These are phyloP conservation scores for Oceanodroma leucorhoa DNA, from an alignment of 2,797 vertebrate genomes.

Conservation along the genomic window DNA sequence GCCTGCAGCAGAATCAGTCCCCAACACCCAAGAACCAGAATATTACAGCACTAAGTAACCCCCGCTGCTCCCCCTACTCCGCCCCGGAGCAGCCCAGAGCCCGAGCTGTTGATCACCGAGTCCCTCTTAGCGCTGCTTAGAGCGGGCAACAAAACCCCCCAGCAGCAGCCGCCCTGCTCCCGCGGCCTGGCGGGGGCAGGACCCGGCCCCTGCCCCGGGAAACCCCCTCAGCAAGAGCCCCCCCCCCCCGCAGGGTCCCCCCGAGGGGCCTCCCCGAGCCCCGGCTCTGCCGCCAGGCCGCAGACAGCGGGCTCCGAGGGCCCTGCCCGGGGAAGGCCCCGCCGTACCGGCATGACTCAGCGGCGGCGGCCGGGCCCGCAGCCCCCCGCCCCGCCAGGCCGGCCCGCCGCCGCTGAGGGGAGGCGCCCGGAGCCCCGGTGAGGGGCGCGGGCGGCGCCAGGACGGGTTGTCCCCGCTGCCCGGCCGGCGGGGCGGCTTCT, in stretches of 20 bases:
- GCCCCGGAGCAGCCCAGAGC: background rate
- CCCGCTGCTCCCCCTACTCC: background rate
- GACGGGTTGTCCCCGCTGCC: no score
- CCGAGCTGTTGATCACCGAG: fast-evolving
- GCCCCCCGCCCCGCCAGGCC: background rate
- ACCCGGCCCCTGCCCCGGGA: no score
- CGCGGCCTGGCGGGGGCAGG: background rate
- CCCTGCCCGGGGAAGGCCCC: background rate
- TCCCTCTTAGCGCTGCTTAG: fast-evolving
- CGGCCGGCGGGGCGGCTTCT: no score
- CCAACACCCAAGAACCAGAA: fast-evolving
- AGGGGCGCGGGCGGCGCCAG: background rate
- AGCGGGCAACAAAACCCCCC: no score
- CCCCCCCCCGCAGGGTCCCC: background rate
- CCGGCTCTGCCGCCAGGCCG: background rate
- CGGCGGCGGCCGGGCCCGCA: background rate
- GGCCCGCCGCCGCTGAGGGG: background rate
- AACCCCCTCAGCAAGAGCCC: background rate
- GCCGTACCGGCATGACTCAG: background rate
- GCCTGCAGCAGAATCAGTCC: background rate
- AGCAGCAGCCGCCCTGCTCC: fast-evolving
- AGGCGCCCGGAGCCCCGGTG: background rate
- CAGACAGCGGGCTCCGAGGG: background rate
- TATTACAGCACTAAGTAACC: fast-evolving
- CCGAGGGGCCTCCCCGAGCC: background rate